Conservation (phyloP, 1,140 invertebrate species). For the Artemia franciscana region DNA sequence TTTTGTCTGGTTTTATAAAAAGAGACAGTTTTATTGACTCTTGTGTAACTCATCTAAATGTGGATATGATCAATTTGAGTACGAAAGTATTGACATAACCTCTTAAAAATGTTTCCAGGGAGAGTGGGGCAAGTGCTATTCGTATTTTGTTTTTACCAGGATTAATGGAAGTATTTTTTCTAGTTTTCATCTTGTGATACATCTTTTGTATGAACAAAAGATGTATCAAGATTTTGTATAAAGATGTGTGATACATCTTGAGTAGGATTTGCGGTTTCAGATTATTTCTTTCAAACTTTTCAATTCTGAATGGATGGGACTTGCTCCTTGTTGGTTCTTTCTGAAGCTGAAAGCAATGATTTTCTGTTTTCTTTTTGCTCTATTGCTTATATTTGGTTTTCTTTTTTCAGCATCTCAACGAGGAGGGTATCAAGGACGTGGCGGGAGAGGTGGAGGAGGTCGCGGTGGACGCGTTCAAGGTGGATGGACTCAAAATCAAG, state of each 20-base stretch:
- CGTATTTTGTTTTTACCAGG: too few relatives aligned
- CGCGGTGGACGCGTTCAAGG: slow-evolving; percentile 15
- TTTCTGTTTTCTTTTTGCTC: not conserved
- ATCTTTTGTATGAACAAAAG: too few relatives aligned
- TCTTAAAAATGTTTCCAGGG: too few relatives aligned
- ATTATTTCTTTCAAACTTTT: slow-evolving; percentile 1
- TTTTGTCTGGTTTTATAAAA: too few relatives aligned
- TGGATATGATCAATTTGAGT: too few relatives aligned
- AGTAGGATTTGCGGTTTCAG: slow-evolving; percentile 9
- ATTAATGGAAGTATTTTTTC: too few relatives aligned
- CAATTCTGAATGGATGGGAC: slow-evolving; percentile 15
- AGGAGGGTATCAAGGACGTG: slow-evolving; percentile 11
- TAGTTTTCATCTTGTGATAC: too few relatives aligned
- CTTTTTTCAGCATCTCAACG: not conserved
- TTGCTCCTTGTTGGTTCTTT: slow-evolving; percentile 15
- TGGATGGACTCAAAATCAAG: slow-evolving; percentile 10
- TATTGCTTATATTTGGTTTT: slow-evolving; percentile 14
- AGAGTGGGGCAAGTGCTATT: too few relatives aligned
- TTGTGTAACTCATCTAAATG: too few relatives aligned
- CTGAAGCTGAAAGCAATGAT: slow-evolving; percentile 11
- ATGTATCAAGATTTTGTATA: not conserved
- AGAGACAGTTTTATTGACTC: too few relatives aligned
- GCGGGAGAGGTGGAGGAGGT: slow-evolving; percentile 14
- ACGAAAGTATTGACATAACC: too few relatives aligned
- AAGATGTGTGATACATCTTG: not conserved